Conservation (phyloP, 2,888 invertebrate genomes). For the Troglohyphantes excavatus region DNA sequence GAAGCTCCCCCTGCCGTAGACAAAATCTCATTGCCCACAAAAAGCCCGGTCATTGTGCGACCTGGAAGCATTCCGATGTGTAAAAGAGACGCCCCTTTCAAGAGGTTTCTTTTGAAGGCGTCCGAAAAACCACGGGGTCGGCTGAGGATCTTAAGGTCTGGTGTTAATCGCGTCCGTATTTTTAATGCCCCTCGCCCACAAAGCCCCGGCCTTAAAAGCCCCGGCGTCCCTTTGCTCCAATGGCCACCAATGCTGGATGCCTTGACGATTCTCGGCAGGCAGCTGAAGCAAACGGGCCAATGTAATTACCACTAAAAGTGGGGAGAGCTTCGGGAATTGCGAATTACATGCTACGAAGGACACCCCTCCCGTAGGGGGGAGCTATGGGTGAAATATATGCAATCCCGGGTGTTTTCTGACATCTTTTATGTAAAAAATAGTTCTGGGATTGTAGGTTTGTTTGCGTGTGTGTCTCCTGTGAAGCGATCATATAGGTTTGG, state of each 20-base stretch:
- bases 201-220: slow-evolving; percentile 68
- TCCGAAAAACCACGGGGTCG: slow-evolving; percentile 48
- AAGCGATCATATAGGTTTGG: slow-evolving; percentile 7
- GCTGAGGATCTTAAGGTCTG: slow-evolving; percentile 26
- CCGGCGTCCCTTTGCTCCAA: slow-evolving; percentile 36
- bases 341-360: slow-evolving; percentile 67
- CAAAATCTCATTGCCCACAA: slow-evolving; percentile 48
- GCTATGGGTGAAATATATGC: slow-evolving; percentile 56
- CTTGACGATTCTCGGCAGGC: slow-evolving; percentile 55
- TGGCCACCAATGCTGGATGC: slow-evolving; percentile 39
- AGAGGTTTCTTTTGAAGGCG: slow-evolving; percentile 10
- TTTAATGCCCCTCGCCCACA: slow-evolving; percentile 62
- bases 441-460: not conserved
- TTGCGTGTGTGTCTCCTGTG: too few relatives aligned
- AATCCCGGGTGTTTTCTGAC: slow-evolving; percentile 65
- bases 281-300: slow-evolving; percentile 67
- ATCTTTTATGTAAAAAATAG: slow-evolving; percentile 46
- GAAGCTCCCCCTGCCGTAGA: not conserved
- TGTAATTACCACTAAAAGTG: slow-evolving; percentile 78
- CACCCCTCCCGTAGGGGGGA: slow-evolving; percentile 35
- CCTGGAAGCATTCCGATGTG: not conserved
- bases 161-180: slow-evolving; percentile 68
- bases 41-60: not conserved
- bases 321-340: slow-evolving; percentile 47
- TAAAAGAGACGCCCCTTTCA: not conserved